phyloP scores from a whole-genome alignment of 1,140 invertebrate genomes.

The Orius insidiosus region DNA sequence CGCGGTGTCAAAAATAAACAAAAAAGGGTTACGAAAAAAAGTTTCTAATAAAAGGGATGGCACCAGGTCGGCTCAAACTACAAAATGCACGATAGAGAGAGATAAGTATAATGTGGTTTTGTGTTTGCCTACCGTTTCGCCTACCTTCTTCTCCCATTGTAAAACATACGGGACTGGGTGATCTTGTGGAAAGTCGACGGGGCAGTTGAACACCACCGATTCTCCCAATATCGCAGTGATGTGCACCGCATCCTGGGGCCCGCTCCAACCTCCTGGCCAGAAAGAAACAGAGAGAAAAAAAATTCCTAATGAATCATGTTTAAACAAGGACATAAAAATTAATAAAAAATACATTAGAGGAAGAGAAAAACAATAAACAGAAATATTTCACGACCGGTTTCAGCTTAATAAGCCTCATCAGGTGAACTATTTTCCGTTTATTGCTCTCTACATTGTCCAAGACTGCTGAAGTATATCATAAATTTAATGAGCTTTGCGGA shows the following conservation, averaged over 20 bases:
- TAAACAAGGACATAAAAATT: too few relatives aligned
- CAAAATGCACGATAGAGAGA: slow-evolving; percentile 19
- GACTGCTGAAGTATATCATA: too few relatives aligned
- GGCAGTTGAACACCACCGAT: slow-evolving; percentile 89
- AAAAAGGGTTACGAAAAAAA: background rate
- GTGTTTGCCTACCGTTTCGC: slow-evolving; percentile 57
- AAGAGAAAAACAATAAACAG: too few relatives aligned
- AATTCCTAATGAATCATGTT: background rate
- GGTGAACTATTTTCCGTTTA: too few relatives aligned
- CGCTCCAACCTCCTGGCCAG: slow-evolving; percentile 26
- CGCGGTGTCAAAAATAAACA: too few relatives aligned
- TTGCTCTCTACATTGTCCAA: too few relatives aligned
- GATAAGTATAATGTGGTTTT: slow-evolving; percentile 15
- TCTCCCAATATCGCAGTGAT: slow-evolving; percentile 89
- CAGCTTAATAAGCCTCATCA: too few relatives aligned
- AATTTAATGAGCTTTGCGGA: too few relatives aligned
- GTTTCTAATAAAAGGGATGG: background rate
- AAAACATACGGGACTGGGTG: slow-evolving; percentile 89
- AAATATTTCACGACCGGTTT: too few relatives aligned
- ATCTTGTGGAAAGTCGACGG: slow-evolving; percentile 86
- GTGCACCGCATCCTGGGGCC: slow-evolving; percentile 77
- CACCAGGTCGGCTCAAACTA: slow-evolving; percentile 6
- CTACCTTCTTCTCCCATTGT: slow-evolving; percentile 97
- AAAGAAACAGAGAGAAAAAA: slow-evolving; percentile 6
- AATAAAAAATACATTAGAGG: too few relatives aligned